Conservation (phyloP, 2,113 vertebrate genomes). For the Brachyhypopomus occidentalis region DNA sequence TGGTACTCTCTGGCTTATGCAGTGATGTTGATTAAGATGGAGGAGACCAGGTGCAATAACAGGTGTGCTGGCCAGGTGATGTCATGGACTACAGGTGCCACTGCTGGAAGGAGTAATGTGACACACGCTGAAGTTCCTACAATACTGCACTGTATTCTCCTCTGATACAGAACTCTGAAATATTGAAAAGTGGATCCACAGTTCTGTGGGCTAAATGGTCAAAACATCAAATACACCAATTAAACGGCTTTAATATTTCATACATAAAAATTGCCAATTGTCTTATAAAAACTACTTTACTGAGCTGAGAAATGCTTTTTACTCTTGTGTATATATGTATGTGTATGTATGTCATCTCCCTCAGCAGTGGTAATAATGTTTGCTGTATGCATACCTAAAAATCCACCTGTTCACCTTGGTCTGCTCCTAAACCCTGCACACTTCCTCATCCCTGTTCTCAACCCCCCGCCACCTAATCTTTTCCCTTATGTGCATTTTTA, state of each 20-base stretch:
- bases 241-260: background rate
- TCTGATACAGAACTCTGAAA: background rate
- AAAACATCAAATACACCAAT: background rate
- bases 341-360: too few species aligned
- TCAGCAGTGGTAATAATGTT: too few species aligned
- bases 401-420: too few species aligned
- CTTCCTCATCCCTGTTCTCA: too few species aligned
- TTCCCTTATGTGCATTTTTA: too few species aligned
- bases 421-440: too few species aligned
- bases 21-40: slow-evolving; percentile 41
- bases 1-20: slow-evolving; percentile 37
- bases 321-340: too few species aligned
- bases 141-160: background rate
- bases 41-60: slow-evolving; percentile 43
- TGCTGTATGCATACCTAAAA: too few species aligned
- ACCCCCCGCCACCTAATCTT: too few species aligned
- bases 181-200: background rate
- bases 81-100: slow-evolving; percentile 16
- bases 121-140: background rate
- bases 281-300: background rate
- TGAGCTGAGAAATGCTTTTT: too few species aligned
- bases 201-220: background rate
- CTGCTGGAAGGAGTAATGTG: slow-evolving; percentile 2
- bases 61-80: slow-evolving; percentile 41
- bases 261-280: background rate